Percentiles rank a stretch among this genome's conserved stretches.
Conservation (phyloP, 2,113 vertebrate genomes). For the Grammomys surdaster region DNA sequence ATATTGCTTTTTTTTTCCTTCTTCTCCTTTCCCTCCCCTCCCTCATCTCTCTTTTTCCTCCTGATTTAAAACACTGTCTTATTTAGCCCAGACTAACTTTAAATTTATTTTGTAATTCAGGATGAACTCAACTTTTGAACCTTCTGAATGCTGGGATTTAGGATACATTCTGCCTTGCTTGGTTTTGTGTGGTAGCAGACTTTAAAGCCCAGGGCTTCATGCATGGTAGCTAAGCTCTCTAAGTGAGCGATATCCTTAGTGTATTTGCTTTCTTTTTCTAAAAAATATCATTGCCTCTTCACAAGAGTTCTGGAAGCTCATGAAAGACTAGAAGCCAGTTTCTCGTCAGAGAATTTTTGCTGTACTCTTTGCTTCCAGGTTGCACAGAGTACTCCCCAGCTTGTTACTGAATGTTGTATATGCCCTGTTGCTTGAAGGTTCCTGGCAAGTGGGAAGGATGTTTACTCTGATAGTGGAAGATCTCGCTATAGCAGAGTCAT, state of each 20-base stretch:
- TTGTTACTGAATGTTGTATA: neutral
- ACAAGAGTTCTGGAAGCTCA: neutral
- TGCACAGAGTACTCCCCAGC: accelerated
- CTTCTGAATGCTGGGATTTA: neutral
- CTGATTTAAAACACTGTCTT: neutral
- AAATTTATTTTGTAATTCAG: neutral
- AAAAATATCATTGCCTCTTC: neutral
- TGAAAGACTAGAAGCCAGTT: neutral
- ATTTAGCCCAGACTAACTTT: neutral
- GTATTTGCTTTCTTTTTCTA: conserved; percentile 27
- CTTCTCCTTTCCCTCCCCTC: no score
- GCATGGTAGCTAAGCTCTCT: neutral
- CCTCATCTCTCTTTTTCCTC: neutral
- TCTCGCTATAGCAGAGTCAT: neutral
- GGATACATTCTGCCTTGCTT: neutral
- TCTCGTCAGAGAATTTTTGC: neutral
- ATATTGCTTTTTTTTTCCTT: neutral
- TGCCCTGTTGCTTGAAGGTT: neutral
- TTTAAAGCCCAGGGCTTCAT: neutral
- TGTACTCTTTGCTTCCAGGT: neutral
- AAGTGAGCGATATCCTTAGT: neutral
- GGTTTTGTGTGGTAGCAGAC: neutral
- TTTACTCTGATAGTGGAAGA: neutral
- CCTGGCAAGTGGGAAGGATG: neutral
- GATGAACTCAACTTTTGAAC: neutral